phyloP scores from a whole-genome alignment of 2,113 vertebrate genomes.

The Phylloscopus trochilus region DNA sequence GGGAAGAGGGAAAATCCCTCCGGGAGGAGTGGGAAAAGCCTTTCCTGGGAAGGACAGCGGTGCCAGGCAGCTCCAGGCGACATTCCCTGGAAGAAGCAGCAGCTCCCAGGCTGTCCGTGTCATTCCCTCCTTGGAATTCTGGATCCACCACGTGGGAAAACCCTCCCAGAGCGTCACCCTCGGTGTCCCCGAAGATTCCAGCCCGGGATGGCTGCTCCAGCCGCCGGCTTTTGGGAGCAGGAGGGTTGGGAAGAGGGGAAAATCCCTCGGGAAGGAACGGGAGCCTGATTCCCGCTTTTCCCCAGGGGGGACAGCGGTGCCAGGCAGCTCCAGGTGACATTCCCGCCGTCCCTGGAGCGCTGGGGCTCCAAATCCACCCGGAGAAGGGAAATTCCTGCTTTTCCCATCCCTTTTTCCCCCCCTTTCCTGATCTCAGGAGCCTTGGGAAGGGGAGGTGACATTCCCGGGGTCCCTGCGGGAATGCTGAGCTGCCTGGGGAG shows the following conservation, averaged over 20 bases:
- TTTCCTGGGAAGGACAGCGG: rapidly evolving
- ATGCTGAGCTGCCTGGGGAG: not conserved
- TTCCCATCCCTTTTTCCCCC: not conserved
- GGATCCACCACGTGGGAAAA: not conserved
- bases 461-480: not conserved
- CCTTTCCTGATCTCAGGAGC: no score
- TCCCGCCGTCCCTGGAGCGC: not conserved
- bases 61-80: not conserved
- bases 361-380: not conserved
- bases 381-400: not conserved
- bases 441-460: not conserved
- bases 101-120: not conserved
- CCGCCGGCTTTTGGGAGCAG: not conserved
- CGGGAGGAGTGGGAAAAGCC: rapidly evolving
- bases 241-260: not conserved
- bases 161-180: not conserved
- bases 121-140: not conserved
- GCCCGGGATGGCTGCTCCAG: not conserved
- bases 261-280: not conserved
- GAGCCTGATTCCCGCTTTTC: not conserved
- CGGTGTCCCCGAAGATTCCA: not conserved
- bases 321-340: not conserved
- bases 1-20: not conserved
- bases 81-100: not conserved
- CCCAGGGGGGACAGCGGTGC: not conserved